phyloP scores from a whole-genome alignment of 2,797 vertebrate genomes.

The Anas flavirostris region DNA sequence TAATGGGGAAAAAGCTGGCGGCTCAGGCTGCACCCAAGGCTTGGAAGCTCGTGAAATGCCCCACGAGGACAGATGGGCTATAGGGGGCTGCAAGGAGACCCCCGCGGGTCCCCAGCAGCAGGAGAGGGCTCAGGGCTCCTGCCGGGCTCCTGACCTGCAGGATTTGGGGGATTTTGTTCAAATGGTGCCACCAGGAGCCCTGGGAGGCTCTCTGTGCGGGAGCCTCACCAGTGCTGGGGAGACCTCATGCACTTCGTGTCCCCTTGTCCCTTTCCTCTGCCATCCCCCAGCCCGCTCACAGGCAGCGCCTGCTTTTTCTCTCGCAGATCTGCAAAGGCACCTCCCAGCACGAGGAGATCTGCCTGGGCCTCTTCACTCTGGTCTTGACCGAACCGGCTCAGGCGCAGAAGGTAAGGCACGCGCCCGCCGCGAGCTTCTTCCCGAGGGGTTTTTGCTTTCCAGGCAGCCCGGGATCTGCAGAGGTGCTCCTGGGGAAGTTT shows the following conservation, averaged over 20 bases:
- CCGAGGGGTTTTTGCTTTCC: rapidly evolving
- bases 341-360: constrained; percentile 95
- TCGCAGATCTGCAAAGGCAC: constrained; percentile 93
- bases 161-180: not conserved
- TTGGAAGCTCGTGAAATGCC: not conserved
- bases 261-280: rapidly evolving
- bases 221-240: rapidly evolving
- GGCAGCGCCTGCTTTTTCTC: not conserved
- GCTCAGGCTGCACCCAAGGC: not conserved
- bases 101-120: too few species aligned
- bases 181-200: rapidly evolving
- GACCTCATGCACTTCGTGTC: rapidly evolving
- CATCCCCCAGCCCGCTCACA: rapidly evolving
- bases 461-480: not conserved
- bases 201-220: rapidly evolving
- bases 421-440: rapidly evolving
- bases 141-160: not conserved
- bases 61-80: not conserved
- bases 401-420: constrained; percentile 88
- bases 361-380: constrained; percentile 90
- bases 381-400: constrained; percentile 89
- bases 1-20: not conserved
- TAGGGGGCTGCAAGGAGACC: not conserved
- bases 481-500: not conserved
- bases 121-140: not conserved